Evolutionary conservation across 2,113 vertebrate genomes (phyloP).

Genomic region (Brienomyrus brachyistius): DNA sequence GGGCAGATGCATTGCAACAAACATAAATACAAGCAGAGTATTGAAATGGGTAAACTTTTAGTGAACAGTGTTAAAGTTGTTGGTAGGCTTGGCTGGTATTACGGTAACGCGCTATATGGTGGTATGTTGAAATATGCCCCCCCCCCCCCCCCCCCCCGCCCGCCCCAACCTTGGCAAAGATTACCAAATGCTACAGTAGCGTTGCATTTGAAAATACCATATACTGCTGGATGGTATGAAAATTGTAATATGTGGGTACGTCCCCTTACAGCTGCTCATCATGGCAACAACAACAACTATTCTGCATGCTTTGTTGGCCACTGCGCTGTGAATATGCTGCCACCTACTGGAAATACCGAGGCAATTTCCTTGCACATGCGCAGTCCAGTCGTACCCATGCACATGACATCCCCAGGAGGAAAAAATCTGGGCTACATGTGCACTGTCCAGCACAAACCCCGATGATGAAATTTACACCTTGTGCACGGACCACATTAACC

Average conservation of each 20-base stretch:
- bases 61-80: background rate
- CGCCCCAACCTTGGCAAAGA: background rate
- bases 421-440: background rate
- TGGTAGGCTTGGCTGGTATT: background rate
- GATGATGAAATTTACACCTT: background rate
- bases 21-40: background rate
- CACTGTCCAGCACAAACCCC: background rate
- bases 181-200: background rate
- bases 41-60: background rate
- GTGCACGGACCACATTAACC: background rate
- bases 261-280: background rate
- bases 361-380: background rate
- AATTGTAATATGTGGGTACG: background rate
- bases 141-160: background rate
- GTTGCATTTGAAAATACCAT: background rate
- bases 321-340: background rate
- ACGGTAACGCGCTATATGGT: background rate
- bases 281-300: background rate
- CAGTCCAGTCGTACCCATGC: background rate
- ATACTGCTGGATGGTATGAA: background rate
- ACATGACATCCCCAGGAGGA: background rate
- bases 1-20: background rate
- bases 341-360: background rate
- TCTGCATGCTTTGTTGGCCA: background rate
- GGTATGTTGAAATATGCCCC: background rate